Evolutionary conservation across 2,113 vertebrate species (phyloP).

Genomic region (Marmota monax): DNA sequence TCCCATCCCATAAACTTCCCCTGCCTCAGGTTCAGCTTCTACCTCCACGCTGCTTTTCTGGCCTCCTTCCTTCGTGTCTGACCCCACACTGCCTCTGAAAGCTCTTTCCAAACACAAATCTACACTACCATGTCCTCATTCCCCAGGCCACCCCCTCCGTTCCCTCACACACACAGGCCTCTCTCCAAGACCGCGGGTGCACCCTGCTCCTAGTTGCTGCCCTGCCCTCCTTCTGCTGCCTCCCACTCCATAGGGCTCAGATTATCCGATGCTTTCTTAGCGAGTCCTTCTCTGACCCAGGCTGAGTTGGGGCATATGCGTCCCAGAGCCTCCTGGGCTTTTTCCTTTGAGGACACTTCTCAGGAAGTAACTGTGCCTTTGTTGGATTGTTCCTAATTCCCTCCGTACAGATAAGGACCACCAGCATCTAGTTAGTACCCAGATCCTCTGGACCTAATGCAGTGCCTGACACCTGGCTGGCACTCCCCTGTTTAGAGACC

Average conservation of each 20-base stretch:
- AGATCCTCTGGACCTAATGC: background rate
- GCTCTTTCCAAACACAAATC: conserved; percentile 62
- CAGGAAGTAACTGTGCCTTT: background rate
- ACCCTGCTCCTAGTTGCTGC: conserved; percentile 65
- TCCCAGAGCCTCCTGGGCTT: background rate
- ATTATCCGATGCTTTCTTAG: background rate
- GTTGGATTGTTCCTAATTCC: background rate
- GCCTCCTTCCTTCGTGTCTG: background rate
- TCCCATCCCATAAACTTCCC: background rate
- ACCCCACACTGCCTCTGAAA: conserved; percentile 30
- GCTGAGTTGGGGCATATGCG: background rate
- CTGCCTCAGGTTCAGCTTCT: background rate
- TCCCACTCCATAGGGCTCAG: conserved; percentile 60
- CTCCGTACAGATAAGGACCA: background rate
- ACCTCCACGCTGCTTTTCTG: background rate
- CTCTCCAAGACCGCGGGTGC: background rate
- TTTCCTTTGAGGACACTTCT: background rate
- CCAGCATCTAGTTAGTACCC: background rate
- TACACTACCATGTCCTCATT: background rate
- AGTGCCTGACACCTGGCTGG: conserved; percentile 2
- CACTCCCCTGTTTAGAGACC: background rate
- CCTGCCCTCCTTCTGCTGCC: conserved; percentile 74
- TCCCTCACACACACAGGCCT: conserved; percentile 21
- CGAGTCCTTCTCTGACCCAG: conserved; percentile 17
- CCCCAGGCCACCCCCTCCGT: conserved; percentile 39